These are phyloP conservation scores for Megaleporinus macrocephalus DNA, from an alignment of 2,113 vertebrate species.

Conservation along the genomic window DNA sequence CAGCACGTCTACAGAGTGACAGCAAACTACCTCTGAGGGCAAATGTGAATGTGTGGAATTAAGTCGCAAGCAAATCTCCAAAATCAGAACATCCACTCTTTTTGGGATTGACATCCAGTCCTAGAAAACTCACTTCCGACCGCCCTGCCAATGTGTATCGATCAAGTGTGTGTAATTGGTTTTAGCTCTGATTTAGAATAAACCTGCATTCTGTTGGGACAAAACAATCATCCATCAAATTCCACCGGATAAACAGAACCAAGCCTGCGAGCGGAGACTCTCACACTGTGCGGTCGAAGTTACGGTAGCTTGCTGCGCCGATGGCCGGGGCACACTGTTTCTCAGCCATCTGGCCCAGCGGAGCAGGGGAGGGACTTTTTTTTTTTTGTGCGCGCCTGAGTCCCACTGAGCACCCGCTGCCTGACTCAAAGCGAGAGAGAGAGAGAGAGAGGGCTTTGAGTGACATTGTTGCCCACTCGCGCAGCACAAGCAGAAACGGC, in stretches of 20 bases:
- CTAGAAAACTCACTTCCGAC: no score
- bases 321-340: conserved; percentile 62
- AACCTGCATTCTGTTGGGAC: background rate
- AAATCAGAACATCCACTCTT: no score
- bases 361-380: conserved; percentile 66
- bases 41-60: no score
- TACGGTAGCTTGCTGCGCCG: conserved; percentile 1
- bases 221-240: background rate
- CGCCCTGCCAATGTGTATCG: no score
- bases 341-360: conserved; percentile 73
- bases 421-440: conserved; percentile 67
- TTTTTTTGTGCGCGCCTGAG: conserved; percentile 73
- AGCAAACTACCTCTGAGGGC: no score
- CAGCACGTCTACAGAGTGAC: no score
- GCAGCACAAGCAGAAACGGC: conserved; percentile 70
- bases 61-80: no score
- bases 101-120: no score
- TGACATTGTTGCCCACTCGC: conserved; percentile 72
- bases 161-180: background rate
- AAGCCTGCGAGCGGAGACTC: conserved; percentile 43
- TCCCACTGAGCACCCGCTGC: conserved; percentile 71
- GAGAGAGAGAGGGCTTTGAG: conserved; percentile 66
- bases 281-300: conserved; percentile 5
- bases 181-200: background rate
- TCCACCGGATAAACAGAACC: conserved; percentile 55